These are phyloP conservation scores for Quadriops clusia DNA, from an alignment of 2,888 invertebrate genomes.

Conservation along the genomic window DNA sequence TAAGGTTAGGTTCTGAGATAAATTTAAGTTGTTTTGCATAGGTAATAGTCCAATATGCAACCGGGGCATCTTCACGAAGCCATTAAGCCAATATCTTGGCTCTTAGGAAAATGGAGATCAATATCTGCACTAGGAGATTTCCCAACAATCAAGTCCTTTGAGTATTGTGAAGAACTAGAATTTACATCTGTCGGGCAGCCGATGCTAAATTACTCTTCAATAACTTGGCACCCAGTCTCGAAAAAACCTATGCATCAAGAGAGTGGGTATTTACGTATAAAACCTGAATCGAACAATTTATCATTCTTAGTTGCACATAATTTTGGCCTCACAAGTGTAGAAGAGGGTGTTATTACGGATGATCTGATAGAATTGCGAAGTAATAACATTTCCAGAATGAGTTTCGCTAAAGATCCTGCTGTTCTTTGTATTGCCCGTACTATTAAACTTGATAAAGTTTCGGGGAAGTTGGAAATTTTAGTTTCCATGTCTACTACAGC, in stretches of 20 bases:
- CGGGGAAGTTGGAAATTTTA: too few relatives aligned
- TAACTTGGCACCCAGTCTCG: constrained; percentile 41
- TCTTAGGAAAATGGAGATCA: constrained; percentile 48
- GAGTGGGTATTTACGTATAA: constrained; percentile 47
- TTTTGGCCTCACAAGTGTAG: constrained; percentile 47
- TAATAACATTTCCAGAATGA: constrained; percentile 38
- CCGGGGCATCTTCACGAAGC: constrained; percentile 34
- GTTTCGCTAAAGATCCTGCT: constrained; percentile 41
- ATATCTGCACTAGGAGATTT: constrained; percentile 41
- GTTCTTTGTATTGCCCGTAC: too few relatives aligned
- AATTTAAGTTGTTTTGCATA: too few relatives aligned
- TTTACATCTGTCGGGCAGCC: constrained; percentile 50
- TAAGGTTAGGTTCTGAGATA: too few relatives aligned
- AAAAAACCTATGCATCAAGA: constrained; percentile 50
- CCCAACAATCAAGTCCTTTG: constrained; percentile 46
- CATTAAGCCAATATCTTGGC: constrained; percentile 45
- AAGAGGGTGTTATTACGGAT: constrained; percentile 41
- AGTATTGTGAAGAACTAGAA: constrained; percentile 45
- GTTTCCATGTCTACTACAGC: too few relatives aligned
- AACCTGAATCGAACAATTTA: constrained; percentile 42
- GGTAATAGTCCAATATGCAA: too few relatives aligned
- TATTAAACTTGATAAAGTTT: too few relatives aligned
- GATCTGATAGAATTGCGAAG: constrained; percentile 36
- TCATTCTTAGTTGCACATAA: constrained; percentile 49
- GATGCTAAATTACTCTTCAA: constrained; percentile 44